Conservation (phyloP, 2,888 invertebrate genomes). For the Odontocerum albicorne region DNA sequence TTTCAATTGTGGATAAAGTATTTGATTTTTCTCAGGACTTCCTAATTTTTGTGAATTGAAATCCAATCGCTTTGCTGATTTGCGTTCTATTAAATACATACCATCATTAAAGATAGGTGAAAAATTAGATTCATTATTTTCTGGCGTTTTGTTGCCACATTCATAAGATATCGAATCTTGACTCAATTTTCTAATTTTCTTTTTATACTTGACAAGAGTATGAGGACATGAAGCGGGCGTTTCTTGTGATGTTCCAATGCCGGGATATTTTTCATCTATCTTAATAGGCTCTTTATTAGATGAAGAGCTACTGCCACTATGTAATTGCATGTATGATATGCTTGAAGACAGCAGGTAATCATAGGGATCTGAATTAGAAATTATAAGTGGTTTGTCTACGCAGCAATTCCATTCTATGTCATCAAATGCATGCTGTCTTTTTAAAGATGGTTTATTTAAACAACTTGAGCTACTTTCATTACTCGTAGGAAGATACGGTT, state of each 20-base stretch:
- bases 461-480: too few species aligned
- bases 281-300: not conserved
- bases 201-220: constrained; percentile 9
- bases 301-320: not conserved
- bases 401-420: constrained; percentile 5
- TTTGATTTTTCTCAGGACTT: constrained; percentile 33
- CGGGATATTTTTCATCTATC: not conserved
- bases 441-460: too few species aligned
- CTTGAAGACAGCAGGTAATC: not conserved
- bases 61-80: constrained; percentile 13
- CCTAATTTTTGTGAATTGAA: constrained; percentile 29
- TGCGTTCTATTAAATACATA: constrained; percentile 7
- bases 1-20: constrained; percentile 28
- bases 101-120: constrained; percentile 18
- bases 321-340: not conserved
- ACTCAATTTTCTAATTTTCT: constrained; percentile 8
- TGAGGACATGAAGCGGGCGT: not conserved
- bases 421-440: constrained; percentile 17
- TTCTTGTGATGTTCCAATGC: not conserved
- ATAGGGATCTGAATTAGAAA: constrained; percentile 15
- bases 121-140: constrained; percentile 5
- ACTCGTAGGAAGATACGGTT: too few species aligned
- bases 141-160: constrained; percentile 1
- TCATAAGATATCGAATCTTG: constrained; percentile 6
- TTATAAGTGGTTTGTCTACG: not conserved